Base-by-base conservation (phyloP, 92 coral and sea anemone species). In the Heteractis magnifica region DNA sequence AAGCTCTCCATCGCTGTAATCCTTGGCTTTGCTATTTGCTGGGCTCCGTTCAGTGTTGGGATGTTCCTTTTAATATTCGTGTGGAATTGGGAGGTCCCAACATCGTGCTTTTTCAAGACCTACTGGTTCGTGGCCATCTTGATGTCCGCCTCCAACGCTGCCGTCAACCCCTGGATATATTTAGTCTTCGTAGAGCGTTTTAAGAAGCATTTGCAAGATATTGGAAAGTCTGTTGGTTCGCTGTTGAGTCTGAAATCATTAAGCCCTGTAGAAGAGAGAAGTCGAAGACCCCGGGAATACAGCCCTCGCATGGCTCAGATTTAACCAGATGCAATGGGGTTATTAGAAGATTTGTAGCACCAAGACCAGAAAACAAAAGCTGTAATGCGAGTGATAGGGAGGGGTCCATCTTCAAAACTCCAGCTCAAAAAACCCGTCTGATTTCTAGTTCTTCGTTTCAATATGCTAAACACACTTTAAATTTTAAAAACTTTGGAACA, bases 151-250 rank as follows among this genome's bases (percentile, higher is more conserved):
- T 71, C 79, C 0, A 85, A 85, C 72, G 77, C 88, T 7, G 88
- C 88, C 6, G 34, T 71, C 34, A 85, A 78, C 56, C 88, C 88
- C 6, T 85, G 88, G 88, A 85, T 78, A n/a, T 85, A 85, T 50
- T 52, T 85, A 68, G 50, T 65, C 14, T 78, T 85, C 59, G 83
- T 78, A 7, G 88, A 85, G 15, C 74, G 83, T 18, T 85, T 74
- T 77, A 85, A 77, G 58, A 59, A 52, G 15, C 23, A 68, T 0
- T 49, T 81, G 23, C 58, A 68, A 8, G 73, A 68, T n/a, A 68
- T 68, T 26, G 12, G 73, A 11, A 68, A 68, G 26, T 20, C 73
- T 10, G 21, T 68, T 48, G 11, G 73, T 10, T 68, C 73, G 20
- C 14, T 68, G 13, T 16, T 68, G 4, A 68, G 73, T 11, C 14